Percentiles rank a stretch among this genome's conserved stretches.
Conservation (phyloP, 2,113 vertebrate genomes). For the Columba janthina region DNA sequence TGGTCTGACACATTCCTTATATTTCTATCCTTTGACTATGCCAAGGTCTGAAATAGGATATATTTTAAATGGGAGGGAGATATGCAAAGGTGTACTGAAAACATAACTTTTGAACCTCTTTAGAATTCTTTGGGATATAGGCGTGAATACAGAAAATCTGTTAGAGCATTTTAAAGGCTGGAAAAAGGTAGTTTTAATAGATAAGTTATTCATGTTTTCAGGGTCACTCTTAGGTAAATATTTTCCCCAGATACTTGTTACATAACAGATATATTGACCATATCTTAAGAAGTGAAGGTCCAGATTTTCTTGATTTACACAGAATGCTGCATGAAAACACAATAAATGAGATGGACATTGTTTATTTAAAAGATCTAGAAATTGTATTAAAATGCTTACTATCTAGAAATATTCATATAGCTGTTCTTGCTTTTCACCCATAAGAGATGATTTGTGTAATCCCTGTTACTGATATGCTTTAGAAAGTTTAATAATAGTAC, state of each 20-base stretch:
- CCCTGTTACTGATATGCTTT: not conserved
- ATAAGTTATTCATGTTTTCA: not conserved
- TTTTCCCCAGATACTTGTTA: not conserved
- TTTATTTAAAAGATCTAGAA: not conserved
- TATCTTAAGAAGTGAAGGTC: not conserved
- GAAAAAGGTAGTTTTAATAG: not conserved
- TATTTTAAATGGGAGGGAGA: not conserved
- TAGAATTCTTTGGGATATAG: not conserved
- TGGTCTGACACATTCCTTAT: not conserved
- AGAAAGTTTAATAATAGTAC: slow-evolving; percentile 7
- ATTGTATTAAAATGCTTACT: not conserved
- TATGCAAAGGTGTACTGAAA: not conserved
- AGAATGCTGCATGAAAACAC: not conserved
- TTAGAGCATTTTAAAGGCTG: not conserved
- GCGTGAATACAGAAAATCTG: not conserved
- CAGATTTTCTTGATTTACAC: not conserved
- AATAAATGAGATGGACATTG: not conserved
- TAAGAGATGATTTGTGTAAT: not conserved
- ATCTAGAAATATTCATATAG: not conserved
- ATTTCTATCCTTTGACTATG: not conserved
- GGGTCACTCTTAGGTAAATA: not conserved
- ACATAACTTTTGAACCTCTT: not conserved
- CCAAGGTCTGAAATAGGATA: not conserved
- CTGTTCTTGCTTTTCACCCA: not conserved
- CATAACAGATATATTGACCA: not conserved